These are phyloP conservation scores for Cyclargus thomasi DNA, from an alignment of 1,140 invertebrate genomes.

Conservation along the genomic window DNA sequence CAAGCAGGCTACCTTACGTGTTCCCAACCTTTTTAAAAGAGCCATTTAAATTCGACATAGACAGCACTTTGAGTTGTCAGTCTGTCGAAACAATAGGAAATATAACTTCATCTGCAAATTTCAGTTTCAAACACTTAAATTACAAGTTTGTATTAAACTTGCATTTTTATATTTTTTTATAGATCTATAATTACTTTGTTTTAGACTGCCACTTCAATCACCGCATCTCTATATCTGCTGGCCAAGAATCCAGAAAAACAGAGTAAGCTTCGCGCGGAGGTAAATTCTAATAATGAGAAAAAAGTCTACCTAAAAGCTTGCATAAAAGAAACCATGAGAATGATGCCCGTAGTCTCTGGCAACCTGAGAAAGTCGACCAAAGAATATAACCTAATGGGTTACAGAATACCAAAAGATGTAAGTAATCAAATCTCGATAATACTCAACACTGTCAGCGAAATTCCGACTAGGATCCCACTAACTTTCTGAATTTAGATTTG, in stretches of 20 bases:
- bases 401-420: constrained; percentile 78
- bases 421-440: constrained; percentile 27
- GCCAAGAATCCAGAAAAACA: constrained; percentile 79
- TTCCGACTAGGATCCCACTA: not conserved
- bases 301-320: constrained; percentile 79
- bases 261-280: constrained; percentile 80
- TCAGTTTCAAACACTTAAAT: too few relatives aligned
- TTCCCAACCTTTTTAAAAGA: too few relatives aligned
- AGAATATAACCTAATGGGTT: constrained; percentile 76
- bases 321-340: constrained; percentile 78
- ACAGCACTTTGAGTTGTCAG: too few relatives aligned
- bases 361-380: constrained; percentile 68
- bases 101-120: too few relatives aligned
- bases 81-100: too few relatives aligned
- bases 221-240: constrained; percentile 77
- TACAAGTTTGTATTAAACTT: too few relatives aligned
- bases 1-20: too few relatives aligned
- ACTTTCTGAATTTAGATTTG: not conserved
- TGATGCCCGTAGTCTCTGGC: constrained; percentile 74
- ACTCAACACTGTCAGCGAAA: not conserved
- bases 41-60: too few relatives aligned
- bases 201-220: constrained; percentile 50
- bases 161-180: not conserved
- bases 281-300: constrained; percentile 54
- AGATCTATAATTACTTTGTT: constrained; percentile 26